Percentiles rank a stretch among this genome's conserved stretches.
Evolutionary conservation across 2,797 vertebrate genomes (phyloP).

Genomic region (Poeciliopsis paucimaculata): DNA sequence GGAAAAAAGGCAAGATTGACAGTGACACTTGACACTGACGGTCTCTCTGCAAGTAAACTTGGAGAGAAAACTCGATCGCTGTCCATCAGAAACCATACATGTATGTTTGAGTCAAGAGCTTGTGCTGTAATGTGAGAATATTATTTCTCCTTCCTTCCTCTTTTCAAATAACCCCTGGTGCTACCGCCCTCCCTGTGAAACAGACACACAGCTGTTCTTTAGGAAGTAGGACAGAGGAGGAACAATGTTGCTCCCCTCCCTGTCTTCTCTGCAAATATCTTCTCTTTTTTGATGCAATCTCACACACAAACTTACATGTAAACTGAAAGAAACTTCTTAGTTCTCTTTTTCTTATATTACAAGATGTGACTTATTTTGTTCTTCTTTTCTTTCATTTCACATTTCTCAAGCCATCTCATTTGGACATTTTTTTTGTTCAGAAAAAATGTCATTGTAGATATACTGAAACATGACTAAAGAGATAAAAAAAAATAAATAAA

Average conservation of each 20-base stretch:
- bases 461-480: constrained; percentile 9
- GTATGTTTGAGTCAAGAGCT: constrained; percentile 18
- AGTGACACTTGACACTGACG: constrained; percentile 41
- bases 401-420: constrained; percentile 31
- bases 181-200: constrained; percentile 33
- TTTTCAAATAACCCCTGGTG: constrained; percentile 34
- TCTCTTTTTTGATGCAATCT: constrained; percentile 40
- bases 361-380: constrained; percentile 44
- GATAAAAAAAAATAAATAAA: neutral
- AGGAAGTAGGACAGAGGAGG: constrained; percentile 57
- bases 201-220: constrained; percentile 57
- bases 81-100: constrained; percentile 39
- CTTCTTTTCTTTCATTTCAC: constrained; percentile 50
- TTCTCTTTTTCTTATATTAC: constrained; percentile 51
- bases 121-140: constrained; percentile 46
- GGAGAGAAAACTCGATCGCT: constrained; percentile 16
- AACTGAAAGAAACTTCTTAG: neutral
- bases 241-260: constrained; percentile 46
- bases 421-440: constrained; percentile 1
- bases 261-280: constrained; percentile 28
- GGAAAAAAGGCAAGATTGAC: constrained; percentile 45
- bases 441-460: neutral
- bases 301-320: constrained; percentile 15
- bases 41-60: constrained; percentile 25
- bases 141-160: constrained; percentile 60